A percentile compares a stretch with the other conserved stretches of the same genome.
Evolutionary conservation across 1,140 invertebrate genomes (phyloP).

Genomic region (Grapholita molesta): DNA sequence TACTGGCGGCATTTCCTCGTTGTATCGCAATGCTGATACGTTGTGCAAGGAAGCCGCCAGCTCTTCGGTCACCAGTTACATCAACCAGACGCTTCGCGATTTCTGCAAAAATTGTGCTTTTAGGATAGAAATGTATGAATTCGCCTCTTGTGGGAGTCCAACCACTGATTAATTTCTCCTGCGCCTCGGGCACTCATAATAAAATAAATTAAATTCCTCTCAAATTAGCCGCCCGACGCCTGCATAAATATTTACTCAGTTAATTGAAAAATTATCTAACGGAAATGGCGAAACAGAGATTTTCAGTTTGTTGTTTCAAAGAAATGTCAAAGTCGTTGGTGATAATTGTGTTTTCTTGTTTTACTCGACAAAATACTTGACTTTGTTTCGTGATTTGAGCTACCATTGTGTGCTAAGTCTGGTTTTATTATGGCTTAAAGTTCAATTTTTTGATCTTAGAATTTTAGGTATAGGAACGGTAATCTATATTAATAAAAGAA

Average conservation of each 20-base stretch:
- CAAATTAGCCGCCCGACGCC: conserved; percentile 7
- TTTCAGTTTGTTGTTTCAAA: not conserved
- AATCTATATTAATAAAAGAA: no score
- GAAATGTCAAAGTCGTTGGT: not conserved
- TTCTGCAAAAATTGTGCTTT: no score
- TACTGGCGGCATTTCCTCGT: no score
- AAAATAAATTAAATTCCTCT: conserved; percentile 6
- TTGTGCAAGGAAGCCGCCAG: no score
- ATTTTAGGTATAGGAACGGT: no score
- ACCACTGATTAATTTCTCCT: not conserved
- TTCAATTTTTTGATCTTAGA: not conserved
- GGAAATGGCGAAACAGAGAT: conserved; percentile 3
- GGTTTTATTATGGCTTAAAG: no score
- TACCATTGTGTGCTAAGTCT: no score
- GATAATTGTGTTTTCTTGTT: conserved; percentile 7
- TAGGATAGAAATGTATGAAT: no score
- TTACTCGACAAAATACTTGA: not conserved
- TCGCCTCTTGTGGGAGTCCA: no score
- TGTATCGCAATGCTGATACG: no score
- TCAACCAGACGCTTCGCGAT: no score
- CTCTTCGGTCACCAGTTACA: no score
- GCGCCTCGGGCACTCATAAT: not conserved
- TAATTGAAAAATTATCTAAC: conserved; percentile 15
- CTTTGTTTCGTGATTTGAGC: not conserved
- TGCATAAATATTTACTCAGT: conserved; percentile 14